These are phyloP conservation scores for Seriola rivoliana DNA, from an alignment of 2,113 vertebrate species.

Conservation along the genomic window DNA sequence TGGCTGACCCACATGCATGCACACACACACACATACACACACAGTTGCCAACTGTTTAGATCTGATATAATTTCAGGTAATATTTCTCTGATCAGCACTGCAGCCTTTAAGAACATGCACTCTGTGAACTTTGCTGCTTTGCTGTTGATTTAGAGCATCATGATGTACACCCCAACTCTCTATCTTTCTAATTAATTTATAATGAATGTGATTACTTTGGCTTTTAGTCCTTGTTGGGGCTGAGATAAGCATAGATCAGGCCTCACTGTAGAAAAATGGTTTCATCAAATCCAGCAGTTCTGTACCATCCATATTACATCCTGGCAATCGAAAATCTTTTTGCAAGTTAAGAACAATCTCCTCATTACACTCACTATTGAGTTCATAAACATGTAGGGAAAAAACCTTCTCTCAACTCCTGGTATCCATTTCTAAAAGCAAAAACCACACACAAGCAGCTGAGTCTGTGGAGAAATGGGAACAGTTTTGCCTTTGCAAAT, in stretches of 20 bases:
- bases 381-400: slow-evolving; percentile 28
- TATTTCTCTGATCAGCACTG: background rate
- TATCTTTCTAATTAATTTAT: slow-evolving; percentile 48
- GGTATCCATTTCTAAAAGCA: slow-evolving; percentile 29
- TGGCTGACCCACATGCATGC: background rate
- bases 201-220: slow-evolving; percentile 41
- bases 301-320: background rate
- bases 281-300: background rate
- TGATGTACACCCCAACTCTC: slow-evolving; percentile 26
- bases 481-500: slow-evolving; percentile 46
- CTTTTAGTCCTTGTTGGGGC: slow-evolving; percentile 15
- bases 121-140: slow-evolving; percentile 22
- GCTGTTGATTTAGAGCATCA: background rate
- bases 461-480: slow-evolving; percentile 33
- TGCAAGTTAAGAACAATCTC: slow-evolving; percentile 19
- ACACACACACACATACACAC: background rate
- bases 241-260: slow-evolving; percentile 10
- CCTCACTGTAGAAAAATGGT: slow-evolving; percentile 10
- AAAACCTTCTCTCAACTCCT: slow-evolving; percentile 10
- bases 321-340: background rate
- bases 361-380: slow-evolving; percentile 5
- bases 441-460: slow-evolving; percentile 32
- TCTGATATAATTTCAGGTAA: slow-evolving; percentile 14
- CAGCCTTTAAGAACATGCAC: slow-evolving; percentile 1
- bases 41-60: background rate